These are phyloP conservation scores for Lepilemur septentrionalis DNA, from an alignment of 2,797 vertebrate species.

Conservation along the genomic window DNA sequence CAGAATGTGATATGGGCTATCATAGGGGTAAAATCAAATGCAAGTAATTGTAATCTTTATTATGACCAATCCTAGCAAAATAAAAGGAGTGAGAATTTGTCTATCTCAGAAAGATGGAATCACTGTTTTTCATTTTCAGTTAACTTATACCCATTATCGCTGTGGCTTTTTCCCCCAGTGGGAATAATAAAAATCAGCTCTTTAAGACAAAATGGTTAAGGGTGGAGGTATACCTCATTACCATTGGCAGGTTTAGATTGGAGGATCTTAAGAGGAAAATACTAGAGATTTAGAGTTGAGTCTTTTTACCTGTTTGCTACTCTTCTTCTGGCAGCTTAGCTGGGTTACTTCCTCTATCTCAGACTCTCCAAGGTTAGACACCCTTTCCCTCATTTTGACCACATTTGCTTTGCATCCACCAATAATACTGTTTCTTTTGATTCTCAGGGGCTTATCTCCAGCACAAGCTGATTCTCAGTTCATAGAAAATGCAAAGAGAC, in stretches of 20 bases:
- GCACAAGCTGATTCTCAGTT: conserved; percentile 96
- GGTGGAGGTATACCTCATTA: neutral
- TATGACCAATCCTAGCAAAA: neutral
- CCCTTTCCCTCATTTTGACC: neutral
- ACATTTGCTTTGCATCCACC: conserved; percentile 25
- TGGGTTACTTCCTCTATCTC: neutral
- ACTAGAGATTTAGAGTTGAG: neutral
- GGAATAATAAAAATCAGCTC: neutral
- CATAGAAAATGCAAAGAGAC: conserved; percentile 98
- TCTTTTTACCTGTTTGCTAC: neutral
- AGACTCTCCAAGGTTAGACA: neutral
- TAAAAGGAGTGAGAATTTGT: neutral
- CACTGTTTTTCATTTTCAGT: neutral
- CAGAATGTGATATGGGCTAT: neutral
- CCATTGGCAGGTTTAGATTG: neutral
- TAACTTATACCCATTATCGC: neutral
- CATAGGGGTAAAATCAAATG: neutral
- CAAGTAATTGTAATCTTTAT: neutral
- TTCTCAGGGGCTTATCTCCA: conserved; percentile 94
- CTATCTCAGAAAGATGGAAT: neutral
- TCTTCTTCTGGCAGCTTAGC: neutral
- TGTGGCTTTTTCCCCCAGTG: neutral
- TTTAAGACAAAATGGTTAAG: neutral
- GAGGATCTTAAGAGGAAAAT: neutral
- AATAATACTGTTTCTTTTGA: conserved; percentile 64